These are phyloP conservation scores for Montifringilla adamsi DNA, from an alignment of 2,113 vertebrate genomes.

Conservation along the genomic window DNA sequence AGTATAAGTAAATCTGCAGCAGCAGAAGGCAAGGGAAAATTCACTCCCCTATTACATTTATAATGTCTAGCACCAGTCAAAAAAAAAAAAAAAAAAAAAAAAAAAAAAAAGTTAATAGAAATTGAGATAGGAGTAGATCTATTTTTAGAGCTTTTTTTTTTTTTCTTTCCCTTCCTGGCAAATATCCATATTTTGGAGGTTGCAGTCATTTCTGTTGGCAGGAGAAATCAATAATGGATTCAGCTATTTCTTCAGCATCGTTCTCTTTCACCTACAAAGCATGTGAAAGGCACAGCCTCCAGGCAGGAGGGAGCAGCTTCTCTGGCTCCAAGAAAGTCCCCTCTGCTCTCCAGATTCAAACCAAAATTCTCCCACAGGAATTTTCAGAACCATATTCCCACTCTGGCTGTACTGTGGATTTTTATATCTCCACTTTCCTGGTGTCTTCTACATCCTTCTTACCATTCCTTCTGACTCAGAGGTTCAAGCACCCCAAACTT, in stretches of 20 bases:
- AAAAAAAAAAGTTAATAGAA: background rate
- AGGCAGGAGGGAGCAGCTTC: background rate
- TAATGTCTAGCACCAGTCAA: background rate
- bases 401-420: background rate
- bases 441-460: background rate
- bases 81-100: background rate
- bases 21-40: background rate
- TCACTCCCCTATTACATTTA: background rate
- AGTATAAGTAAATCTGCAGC: background rate
- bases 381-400: background rate
- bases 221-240: background rate
- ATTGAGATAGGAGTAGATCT: background rate
- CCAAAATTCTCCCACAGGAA: background rate
- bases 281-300: background rate
- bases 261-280: background rate
- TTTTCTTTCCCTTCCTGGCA: background rate
- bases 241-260: background rate
- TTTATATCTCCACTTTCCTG: background rate
- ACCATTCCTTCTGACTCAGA: background rate
- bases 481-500: background rate
- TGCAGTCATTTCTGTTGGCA: background rate
- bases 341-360: background rate
- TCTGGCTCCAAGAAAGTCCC: background rate
- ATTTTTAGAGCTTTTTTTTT: background rate
- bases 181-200: background rate